Evolutionary conservation across 2,888 invertebrate genomes (phyloP).

Genomic region (Eudasyphora cyanicolor): DNA sequence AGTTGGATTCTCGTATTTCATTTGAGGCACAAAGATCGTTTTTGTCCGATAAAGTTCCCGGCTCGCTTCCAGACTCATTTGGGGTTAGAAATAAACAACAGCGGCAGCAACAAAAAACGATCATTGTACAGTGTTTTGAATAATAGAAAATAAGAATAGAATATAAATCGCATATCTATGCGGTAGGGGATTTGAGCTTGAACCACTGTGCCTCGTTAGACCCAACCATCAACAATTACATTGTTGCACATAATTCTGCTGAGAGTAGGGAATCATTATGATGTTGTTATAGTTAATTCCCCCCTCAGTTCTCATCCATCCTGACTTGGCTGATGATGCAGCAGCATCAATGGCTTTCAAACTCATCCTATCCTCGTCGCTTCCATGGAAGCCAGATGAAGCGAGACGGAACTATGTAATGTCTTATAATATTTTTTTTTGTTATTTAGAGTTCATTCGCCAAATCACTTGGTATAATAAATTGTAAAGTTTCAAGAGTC

Average conservation of each 20-base stretch:
- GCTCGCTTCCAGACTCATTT: conserved; percentile 17
- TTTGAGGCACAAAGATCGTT: conserved; percentile 53
- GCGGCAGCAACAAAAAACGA: neutral
- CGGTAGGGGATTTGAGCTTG: too few species aligned
- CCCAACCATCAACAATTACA: neutral
- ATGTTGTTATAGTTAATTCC: neutral
- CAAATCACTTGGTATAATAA: neutral
- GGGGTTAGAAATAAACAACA: conserved; percentile 39
- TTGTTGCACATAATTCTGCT: conserved; percentile 18
- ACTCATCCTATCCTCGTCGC: neutral
- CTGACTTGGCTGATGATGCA: conserved; percentile 34
- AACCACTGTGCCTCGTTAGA: neutral
- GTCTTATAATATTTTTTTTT: neutral
- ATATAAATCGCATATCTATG: too few species aligned
- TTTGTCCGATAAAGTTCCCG: conserved; percentile 45
- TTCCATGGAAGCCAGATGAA: neutral
- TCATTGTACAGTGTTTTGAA: neutral
- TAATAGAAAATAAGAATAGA: too few species aligned
- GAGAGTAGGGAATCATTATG: neutral
- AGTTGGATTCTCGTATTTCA: conserved; percentile 11
- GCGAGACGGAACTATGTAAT: neutral
- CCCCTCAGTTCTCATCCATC: neutral
- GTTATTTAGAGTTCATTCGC: neutral
- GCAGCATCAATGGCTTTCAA: conserved; percentile 1
- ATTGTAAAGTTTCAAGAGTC: neutral